A percentile compares a stretch with the other conserved stretches of the same genome.
phyloP scores from a whole-genome alignment of 2,113 vertebrate species.

The Taxidea taxus region DNA sequence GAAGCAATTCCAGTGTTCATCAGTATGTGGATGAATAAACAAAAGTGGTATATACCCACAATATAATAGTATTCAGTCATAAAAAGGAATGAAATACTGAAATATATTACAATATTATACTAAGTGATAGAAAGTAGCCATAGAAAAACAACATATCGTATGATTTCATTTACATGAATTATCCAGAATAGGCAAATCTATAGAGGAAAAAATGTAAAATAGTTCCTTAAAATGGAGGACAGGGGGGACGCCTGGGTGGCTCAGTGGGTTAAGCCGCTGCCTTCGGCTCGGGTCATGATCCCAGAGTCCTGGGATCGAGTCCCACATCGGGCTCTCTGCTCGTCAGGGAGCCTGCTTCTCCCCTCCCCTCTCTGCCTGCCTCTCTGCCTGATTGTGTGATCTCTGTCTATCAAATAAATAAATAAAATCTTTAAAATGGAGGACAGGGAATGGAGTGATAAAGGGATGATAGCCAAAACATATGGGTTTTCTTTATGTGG shows the following conservation, averaged over 20 bases:
- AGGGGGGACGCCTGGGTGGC: no score
- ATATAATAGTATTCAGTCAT: neutral
- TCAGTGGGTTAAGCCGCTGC: no score
- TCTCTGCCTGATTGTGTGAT: no score
- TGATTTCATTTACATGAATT: neutral
- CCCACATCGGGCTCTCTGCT: no score
- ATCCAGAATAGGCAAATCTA: neutral
- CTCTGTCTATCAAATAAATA: no score
- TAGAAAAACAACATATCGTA: neutral
- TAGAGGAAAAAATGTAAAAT: neutral
- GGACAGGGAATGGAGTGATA: no score
- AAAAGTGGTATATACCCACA: neutral
- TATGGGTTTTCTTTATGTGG: neutral
- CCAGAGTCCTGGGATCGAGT: no score
- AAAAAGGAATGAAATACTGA: neutral
- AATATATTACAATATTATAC: neutral
- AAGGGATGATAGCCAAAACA: neutral
- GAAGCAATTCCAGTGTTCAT: neutral
- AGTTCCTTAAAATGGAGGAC: neutral
- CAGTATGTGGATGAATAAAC: neutral
- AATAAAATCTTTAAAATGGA: neutral
- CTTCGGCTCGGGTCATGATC: no score
- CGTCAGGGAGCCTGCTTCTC: no score
- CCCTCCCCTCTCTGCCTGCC: no score
- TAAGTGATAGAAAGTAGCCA: neutral